Conservation (phyloP, 1,140 invertebrate genomes). For the Lutraria rhynchaena region DNA sequence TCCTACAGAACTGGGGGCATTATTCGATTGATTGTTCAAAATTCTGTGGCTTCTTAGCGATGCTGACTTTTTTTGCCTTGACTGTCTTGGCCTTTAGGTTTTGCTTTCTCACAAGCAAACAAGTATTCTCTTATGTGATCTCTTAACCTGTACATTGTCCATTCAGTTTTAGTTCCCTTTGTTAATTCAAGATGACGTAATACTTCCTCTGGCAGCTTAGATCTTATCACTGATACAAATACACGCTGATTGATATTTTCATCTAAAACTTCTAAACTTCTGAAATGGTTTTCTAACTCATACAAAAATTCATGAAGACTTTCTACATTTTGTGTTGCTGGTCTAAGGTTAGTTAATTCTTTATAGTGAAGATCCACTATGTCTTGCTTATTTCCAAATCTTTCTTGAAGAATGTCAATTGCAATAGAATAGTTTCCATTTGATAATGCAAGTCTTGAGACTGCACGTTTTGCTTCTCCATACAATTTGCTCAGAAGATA, state of each 20-base stretch:
- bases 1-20: not conserved
- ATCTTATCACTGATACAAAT: not conserved
- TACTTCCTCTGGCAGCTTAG: constrained; percentile 1
- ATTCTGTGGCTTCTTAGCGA: not conserved
- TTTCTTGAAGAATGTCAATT: not conserved
- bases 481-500: constrained; percentile 1
- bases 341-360: not conserved
- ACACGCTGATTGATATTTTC: constrained; percentile 3
- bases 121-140: not conserved
- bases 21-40: not conserved
- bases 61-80: not conserved
- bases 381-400: constrained; percentile 2
- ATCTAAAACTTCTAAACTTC: constrained; percentile 2
- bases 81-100: not conserved
- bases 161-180: not conserved
- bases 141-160: not conserved
- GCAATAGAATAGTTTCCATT: constrained; percentile 1
- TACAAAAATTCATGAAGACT: constrained; percentile 1
- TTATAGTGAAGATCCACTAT: not conserved
- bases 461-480: not conserved
- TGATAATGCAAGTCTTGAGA: not conserved
- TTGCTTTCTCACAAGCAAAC: not conserved
- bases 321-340: not conserved
- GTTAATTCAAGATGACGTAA: not conserved
- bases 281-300: not conserved